phyloP scores from a whole-genome alignment of 2,113 vertebrate genomes.

The Sarotherodon lohbergeri region DNA sequence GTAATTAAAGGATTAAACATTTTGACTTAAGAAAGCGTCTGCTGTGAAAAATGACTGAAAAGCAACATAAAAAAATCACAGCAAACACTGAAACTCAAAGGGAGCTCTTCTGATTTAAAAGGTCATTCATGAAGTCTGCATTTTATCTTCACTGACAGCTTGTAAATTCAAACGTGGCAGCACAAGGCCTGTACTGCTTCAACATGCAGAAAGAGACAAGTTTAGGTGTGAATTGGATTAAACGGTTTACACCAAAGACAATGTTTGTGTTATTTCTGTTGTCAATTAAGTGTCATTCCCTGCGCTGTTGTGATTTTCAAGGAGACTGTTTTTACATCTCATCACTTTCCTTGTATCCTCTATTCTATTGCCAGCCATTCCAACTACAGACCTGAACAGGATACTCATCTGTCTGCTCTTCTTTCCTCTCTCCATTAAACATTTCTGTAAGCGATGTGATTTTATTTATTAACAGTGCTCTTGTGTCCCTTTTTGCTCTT shows the following conservation, averaged over 20 bases:
- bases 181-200: neutral
- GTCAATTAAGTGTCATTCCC: neutral
- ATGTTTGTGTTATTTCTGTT: neutral
- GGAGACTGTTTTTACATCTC: neutral
- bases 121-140: neutral
- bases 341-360: neutral
- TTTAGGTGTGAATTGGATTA: neutral
- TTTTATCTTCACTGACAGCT: neutral
- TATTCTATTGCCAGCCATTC: neutral
- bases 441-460: neutral
- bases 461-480: neutral
- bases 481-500: neutral
- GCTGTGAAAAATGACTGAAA: neutral
- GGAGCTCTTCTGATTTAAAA: constrained; percentile 7
- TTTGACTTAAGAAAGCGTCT: neutral
- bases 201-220: neutral
- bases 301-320: neutral
- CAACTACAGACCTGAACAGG: neutral
- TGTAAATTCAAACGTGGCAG: neutral
- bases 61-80: neutral
- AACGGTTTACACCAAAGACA: neutral
- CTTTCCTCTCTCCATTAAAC: neutral
- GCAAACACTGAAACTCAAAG: neutral
- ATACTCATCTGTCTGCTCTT: neutral
- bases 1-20: neutral